A percentile compares a stretch with the other conserved stretches of the same genome.
These are phyloP conservation scores for Leptonema lineaticorne DNA, from an alignment of 1,140 invertebrate species.

Conservation along the genomic window DNA sequence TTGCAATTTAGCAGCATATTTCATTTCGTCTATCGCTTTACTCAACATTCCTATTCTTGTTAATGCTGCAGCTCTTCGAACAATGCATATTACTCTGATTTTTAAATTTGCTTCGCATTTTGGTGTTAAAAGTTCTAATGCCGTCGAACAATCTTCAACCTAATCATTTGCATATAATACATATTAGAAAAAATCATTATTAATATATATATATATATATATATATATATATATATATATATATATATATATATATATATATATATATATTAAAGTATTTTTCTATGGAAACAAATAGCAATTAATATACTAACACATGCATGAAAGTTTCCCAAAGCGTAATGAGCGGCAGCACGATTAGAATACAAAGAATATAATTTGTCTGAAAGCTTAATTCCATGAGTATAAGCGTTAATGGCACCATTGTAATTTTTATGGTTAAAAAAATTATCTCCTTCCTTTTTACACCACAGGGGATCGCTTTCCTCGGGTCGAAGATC, in stretches of 20 bases:
- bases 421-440: conserved; percentile 72
- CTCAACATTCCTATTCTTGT: conserved; percentile 68
- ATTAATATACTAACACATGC: conserved; percentile 60
- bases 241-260: not conserved
- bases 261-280: too few species aligned
- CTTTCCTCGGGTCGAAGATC: conserved; percentile 80
- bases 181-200: conserved; percentile 3
- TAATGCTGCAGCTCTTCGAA: conserved; percentile 70
- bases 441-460: conserved; percentile 81
- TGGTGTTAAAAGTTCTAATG: conserved; percentile 72
- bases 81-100: conserved; percentile 68
- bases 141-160: conserved; percentile 60
- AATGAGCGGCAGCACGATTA: conserved; percentile 75
- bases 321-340: conserved; percentile 70
- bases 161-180: conserved; percentile 27
- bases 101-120: conserved; percentile 69
- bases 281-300: too few species aligned
- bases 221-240: not conserved
- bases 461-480: conserved; percentile 78
- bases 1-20: conserved; percentile 66
- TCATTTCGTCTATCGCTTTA: conserved; percentile 74
- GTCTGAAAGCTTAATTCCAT: conserved; percentile 73
- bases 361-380: conserved; percentile 74
- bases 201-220: not conserved
- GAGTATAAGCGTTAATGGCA: conserved; percentile 78